Evolutionary conservation across 2,888 invertebrate genomes (phyloP), one percentile per base, ranked within the genome.

Genomic region (Epistrophella euchroma): DNA sequence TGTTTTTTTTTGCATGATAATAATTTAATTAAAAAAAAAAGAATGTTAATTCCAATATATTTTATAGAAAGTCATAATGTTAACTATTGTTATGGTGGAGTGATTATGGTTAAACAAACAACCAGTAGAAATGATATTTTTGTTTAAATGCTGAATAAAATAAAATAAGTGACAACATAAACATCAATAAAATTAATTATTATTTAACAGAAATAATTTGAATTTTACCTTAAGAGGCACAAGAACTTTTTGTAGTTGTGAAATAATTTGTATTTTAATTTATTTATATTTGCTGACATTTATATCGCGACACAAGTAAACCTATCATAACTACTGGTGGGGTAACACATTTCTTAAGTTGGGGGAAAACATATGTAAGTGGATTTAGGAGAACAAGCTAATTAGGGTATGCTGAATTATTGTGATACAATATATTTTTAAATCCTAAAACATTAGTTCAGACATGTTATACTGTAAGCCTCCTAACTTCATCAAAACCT

Each of bases 321-420:
- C 52, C 35, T 81, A 79, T 87, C 87, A 87, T 87, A 83, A 72
- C 87, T 87, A 87, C 87, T 87, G 87, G 87, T 87, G 83, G 82
- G 82, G 50, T 43, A 74, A 60, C 22, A 55, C 28, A 68, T 68
- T 58, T 15, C 15, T 25, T 15, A 25, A 52, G 13, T 52, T 50
- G 22, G 13, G 50, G 6, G 7, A 13, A 22, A 15, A n/a, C n/a
- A 13, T 45, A 2, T 9, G 17, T 17, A 2, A 17, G 17, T 17
- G 17, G 56, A 35, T n/a, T 19, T 17, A 58, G 56, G 19, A 13
- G 5, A 35, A 19, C 13, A 7, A 35, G 19, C 1, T 19, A 13
- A 17, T 19, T 15, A 35, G 56, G 58, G 19, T 19, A 11, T 7
- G 0, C 19, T 35, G 35, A 19, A 15, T 37, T 19, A 15, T 37